These are phyloP conservation scores for Desmodus rotundus DNA, from an alignment of 2,113 vertebrate genomes.

Conservation along the genomic window DNA sequence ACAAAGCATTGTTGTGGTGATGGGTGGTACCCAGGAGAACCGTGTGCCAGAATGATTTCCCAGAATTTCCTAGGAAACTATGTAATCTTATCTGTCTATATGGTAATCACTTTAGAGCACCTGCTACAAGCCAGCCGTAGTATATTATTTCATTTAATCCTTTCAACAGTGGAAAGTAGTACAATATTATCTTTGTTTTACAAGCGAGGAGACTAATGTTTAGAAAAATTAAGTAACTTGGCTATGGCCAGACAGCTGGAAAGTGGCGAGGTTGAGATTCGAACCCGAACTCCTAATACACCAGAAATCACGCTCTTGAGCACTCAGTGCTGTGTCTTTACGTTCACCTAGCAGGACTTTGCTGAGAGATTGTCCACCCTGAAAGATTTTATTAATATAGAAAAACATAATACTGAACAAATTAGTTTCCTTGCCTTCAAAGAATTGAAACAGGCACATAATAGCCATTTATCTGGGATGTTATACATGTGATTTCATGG, in stretches of 20 bases:
- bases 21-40: background rate
- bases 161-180: background rate
- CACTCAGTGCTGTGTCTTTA: background rate
- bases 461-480: background rate
- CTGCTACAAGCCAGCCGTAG: background rate
- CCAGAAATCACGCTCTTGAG: background rate
- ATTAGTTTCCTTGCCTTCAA: background rate
- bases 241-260: background rate
- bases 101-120: background rate
- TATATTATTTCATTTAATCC: background rate
- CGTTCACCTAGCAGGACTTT: background rate
- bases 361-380: background rate
- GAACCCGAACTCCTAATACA: background rate
- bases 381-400: background rate
- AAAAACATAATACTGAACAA: background rate
- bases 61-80: background rate
- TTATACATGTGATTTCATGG: background rate
- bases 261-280: background rate
- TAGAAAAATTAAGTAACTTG: slow-evolving; percentile 17
- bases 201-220: background rate
- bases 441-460: background rate
- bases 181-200: background rate
- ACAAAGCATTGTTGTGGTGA: background rate
- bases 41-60: background rate
- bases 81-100: background rate